Evolutionary conservation across 1,140 invertebrate species (phyloP).

Genomic region (Arion vulgaris): DNA sequence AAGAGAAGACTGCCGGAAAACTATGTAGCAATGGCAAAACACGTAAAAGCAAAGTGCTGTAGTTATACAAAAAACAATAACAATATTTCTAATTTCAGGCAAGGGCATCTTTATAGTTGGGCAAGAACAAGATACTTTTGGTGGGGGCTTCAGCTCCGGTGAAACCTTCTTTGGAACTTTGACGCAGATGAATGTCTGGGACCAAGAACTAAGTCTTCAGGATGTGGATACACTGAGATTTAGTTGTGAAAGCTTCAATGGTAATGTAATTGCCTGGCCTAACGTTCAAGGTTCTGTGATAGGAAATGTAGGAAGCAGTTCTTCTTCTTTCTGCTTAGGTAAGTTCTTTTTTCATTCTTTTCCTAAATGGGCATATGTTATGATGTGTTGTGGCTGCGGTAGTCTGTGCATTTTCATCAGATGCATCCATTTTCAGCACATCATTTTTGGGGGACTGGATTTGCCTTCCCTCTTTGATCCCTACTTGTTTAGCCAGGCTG

Average conservation of each 20-base stretch:
- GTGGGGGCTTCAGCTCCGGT: conserved; percentile 78
- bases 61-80: too few species aligned
- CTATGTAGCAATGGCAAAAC: too few species aligned
- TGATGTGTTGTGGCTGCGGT: neutral
- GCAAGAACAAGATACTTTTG: conserved; percentile 81
- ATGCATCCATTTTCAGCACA: neutral
- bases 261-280: conserved; percentile 78
- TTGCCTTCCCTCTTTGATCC: too few species aligned
- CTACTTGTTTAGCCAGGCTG: too few species aligned
- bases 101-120: conserved; percentile 79
- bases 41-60: too few species aligned
- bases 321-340: conserved; percentile 72
- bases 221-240: conserved; percentile 73
- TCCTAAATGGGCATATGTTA: neutral
- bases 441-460: too few species aligned
- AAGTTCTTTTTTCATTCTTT: conserved; percentile 37
- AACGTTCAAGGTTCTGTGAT: conserved; percentile 76
- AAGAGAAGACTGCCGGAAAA: too few species aligned
- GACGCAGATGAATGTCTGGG: conserved; percentile 79
- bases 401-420: neutral
- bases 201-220: conserved; percentile 69
- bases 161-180: conserved; percentile 81
- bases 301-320: conserved; percentile 73
- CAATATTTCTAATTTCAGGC: conserved; percentile 68
- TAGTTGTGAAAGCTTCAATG: conserved; percentile 74